Evolutionary conservation across 2,797 vertebrate genomes (phyloP).

Genomic region (Sternotherus odoratus): DNA sequence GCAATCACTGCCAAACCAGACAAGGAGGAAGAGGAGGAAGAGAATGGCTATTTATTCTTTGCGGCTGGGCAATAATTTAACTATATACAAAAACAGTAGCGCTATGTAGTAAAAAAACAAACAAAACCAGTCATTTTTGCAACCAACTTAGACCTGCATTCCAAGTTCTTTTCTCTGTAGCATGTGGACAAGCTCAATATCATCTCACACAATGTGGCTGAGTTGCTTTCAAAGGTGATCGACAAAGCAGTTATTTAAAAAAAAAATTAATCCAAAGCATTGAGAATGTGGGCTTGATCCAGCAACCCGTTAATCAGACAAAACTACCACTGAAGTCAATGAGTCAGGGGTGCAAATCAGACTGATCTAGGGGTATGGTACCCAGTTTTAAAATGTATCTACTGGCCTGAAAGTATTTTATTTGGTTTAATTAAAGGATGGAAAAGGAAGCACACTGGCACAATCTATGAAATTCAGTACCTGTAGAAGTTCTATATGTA

Average conservation of each 20-base stretch:
- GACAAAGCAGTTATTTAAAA: background rate
- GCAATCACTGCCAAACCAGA: conserved; percentile 44
- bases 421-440: background rate
- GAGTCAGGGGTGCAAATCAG: background rate
- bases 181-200: background rate
- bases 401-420: background rate
- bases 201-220: background rate
- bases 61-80: conserved; percentile 37
- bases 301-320: background rate
- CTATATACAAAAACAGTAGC: conserved; percentile 55
- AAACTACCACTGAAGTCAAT: background rate
- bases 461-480: background rate
- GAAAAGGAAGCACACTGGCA: background rate
- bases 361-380: background rate
- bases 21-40: background rate
- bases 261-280: background rate
- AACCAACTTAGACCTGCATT: background rate
- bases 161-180: background rate
- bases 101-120: conserved; percentile 38
- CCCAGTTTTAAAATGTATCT: background rate
- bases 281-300: background rate
- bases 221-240: background rate
- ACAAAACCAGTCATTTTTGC: conserved; percentile 1
- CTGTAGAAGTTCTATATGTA: background rate
- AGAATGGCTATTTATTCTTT: conserved; percentile 40